Evolutionary conservation across 2,888 invertebrate genomes (phyloP), one percentile per base, ranked within the genome.

Genomic region (Cataglyphis albicans): DNA sequence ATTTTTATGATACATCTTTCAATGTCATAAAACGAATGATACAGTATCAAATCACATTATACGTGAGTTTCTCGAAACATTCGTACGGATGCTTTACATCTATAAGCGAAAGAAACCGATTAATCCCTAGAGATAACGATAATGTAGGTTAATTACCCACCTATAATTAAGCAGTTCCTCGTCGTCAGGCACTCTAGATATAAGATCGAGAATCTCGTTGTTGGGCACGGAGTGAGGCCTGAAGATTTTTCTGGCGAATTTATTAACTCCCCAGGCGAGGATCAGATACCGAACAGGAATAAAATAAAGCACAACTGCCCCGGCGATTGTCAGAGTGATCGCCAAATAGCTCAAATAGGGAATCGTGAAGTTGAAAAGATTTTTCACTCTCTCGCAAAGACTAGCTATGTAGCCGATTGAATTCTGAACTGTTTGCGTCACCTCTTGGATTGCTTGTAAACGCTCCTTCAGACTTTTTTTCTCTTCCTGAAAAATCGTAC

Each of bases 341-440:
- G 99, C 98, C 94, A 99, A 96, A 95, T 98, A 98, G 92, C 99
- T 99, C 90, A 99, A 95, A 96, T 99, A 99, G 86, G 99, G 99
- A 94, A 99, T 98, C 84, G 99, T 98, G 95, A 99, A 99, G 95
- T 99, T 99, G 95, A 98, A 98, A 84, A 98, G 97, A 95, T 99
- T 99, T 96, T 98, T 98, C 80, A 99, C 97, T 93, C 98, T 97
- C 95, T 99, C 99, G 87, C 98, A 97, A 84, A 99, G 95, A n/a
- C 98, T 98, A 10, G 99, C 99, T 85, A 99, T 96, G 93, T 97
- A 98, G 35, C 99, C 99, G 83, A 99, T 98, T 0, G 98, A 97
- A 92, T 99, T 99, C 95, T 99, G 99, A 4, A 99, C 99, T 81
- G 98, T 98, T 92, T 98, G 98, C 25, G 99, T 99, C 3, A 99